Evolutionary conservation across 2,888 invertebrate genomes (phyloP), one percentile per base, ranked within the genome.

Genomic region (Carterocephalus palaemon): DNA sequence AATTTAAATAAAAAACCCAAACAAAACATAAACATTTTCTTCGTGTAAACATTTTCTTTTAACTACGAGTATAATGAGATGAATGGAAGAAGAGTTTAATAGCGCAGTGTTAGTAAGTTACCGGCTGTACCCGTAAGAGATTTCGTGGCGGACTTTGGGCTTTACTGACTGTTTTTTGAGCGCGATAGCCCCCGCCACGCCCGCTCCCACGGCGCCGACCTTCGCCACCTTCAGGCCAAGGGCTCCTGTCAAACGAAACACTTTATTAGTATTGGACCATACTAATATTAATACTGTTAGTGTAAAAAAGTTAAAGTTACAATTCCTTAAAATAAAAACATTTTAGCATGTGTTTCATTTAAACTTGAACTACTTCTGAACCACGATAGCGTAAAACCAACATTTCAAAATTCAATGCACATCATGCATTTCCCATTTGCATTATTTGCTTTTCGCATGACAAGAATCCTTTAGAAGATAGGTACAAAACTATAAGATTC

Each of bases 161-260:
- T n/a, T n/a, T 58, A 60, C 62, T 62, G 57, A 62, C 61, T 56
- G 49, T 60, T 77, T 80, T 59, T 84, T 84, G 4, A 78, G 69
- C 1, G 83, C 84, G 28, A 81, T 52, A 0, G 77, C 82, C 20
- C 81, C 82, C 3, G 62, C 78, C 1, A 78, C 69, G 39, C 75
- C 83, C 2, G 72, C 73, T 37, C 74, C 75, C 2, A 75, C 75
- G 1, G 75, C 81, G 39, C 78, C 85, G 9, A 77, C 69, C 61
- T 86, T 85, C 13, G 70, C 83, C 48, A 78, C 85, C 57, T 82
- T 85, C 52, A 86, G 54, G 39, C 85, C 85, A 41, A 62, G 56
- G 41, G 60, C 61, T 36, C 62, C 62, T 62, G 49, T 12, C 17
- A 10, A 43, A 51, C n/a, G n/a, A n/a, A n/a, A n/a, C n/a, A n/a